Evolutionary conservation across 2,797 vertebrate genomes (phyloP), one percentile per base, ranked within the genome.

Genomic region (Xenops minutus): DNA sequence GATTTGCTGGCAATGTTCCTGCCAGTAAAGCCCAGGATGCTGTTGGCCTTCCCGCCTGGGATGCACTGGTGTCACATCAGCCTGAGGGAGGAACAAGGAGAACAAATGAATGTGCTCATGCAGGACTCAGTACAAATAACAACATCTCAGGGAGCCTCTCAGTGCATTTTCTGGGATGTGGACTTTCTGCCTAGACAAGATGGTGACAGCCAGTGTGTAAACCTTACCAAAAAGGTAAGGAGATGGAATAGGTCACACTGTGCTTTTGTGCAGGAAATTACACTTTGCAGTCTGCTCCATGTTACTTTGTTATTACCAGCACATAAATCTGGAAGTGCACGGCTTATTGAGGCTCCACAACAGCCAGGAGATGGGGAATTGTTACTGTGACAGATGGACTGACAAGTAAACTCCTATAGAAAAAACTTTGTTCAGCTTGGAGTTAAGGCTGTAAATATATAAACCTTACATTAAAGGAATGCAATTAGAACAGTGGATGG

Each of bases 371-470:
- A 81, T 23, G 62, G 89, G 69, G 85, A 84, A 82, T 69, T 85
- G 88, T 44, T 86, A 81, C 82, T 18, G 30, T 93, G 94, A 96
- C 93, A 93, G 95, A 95, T 96, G 95, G 85, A 93, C 89, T 85
- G 91, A 95, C 88, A 90, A 73, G 77, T 62, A 37, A 52, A 80
- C 74, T 94, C 80, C 90, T 83, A 58, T 58, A 92, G 92, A 90
- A 94, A 86, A 95, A 91, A 66, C 49, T 82, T 80, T n/a, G 79
- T 92, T 91, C 62, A 61, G 84, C 36, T 75, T 78, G 51, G 81
- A 94, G 82, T 77, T 82, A 61, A 67, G 46, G 62, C 77, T 95
- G 85, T 91, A 95, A 89, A 94, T 87, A 75, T 10, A 83, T 32
- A 91, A 91, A 87, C 32, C 82, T 89, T 71, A 48, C 32, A 54